These are phyloP conservation scores for Caenorhabditis wallacei DNA, from an alignment of 2,888 invertebrate species.

Conservation along the genomic window DNA sequence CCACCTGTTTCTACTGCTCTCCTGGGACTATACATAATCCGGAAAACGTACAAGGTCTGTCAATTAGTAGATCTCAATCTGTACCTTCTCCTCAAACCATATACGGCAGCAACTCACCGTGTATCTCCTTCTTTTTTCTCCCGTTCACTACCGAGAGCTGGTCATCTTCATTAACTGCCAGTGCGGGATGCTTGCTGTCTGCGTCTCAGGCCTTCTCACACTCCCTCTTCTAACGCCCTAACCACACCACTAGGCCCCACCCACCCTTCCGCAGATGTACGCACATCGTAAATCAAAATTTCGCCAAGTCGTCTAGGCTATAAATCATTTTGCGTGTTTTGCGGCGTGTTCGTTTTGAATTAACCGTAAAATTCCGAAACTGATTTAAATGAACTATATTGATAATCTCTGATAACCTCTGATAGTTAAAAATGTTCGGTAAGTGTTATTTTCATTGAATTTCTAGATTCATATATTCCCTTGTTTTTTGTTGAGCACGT, in stretches of 20 bases:
- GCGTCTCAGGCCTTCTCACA: slow-evolving; percentile 24
- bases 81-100: slow-evolving; percentile 28
- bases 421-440: slow-evolving; percentile 44
- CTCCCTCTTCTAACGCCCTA: slow-evolving; percentile 19
- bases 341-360: slow-evolving; percentile 39
- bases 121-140: slow-evolving; percentile 2
- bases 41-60: slow-evolving; percentile 44
- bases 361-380: slow-evolving; percentile 40
- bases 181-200: slow-evolving; percentile 43
- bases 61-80: slow-evolving; percentile 52
- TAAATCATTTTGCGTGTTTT: slow-evolving; percentile 69
- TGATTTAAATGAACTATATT: slow-evolving; percentile 40
- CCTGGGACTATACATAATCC: slow-evolving; percentile 36
- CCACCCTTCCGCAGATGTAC: slow-evolving; percentile 53
- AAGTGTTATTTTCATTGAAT: slow-evolving; percentile 16
- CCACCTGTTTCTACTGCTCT: slow-evolving; percentile 48
- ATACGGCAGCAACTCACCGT: slow-evolving; percentile 45
- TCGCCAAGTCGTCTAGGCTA: slow-evolving; percentile 71
- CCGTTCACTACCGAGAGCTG: slow-evolving; percentile 45
- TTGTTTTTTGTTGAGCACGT: not conserved
- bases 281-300: slow-evolving; percentile 77
- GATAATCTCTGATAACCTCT: slow-evolving; percentile 21
- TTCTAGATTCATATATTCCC: not conserved
- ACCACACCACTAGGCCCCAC: slow-evolving; percentile 51
- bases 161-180: slow-evolving; percentile 63